These are phyloP conservation scores for Enteromius unitaeniatus DNA, from an alignment of 2,797 vertebrate species.

Conservation along the genomic window DNA sequence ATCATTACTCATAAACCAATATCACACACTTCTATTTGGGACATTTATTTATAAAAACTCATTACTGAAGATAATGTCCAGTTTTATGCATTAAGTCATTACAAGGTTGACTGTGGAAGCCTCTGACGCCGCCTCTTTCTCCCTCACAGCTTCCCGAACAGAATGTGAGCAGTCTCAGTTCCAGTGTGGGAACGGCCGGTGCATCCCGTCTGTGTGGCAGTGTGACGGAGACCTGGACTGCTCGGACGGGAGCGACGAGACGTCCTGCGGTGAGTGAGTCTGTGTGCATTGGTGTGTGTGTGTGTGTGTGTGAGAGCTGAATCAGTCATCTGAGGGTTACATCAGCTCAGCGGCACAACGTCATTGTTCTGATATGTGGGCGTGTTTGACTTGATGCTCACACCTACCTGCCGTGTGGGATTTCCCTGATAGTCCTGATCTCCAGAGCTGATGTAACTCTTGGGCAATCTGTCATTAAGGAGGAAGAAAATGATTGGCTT, in stretches of 20 bases:
- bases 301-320: background rate
- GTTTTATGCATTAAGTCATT: background rate
- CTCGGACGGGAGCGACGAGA: constrained; percentile 91
- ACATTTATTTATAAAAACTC: background rate
- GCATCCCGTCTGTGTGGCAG: constrained; percentile 92
- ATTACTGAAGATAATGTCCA: background rate
- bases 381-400: background rate
- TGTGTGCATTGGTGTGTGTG: constrained; percentile 13
- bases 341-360: background rate
- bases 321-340: background rate
- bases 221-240: constrained; percentile 97
- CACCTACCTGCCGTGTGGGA: constrained; percentile 5
- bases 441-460: constrained; percentile 28
- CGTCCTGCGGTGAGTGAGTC: constrained; percentile 92
- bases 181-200: constrained; percentile 93
- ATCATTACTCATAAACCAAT: background rate
- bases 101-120: background rate
- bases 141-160: constrained; percentile 77
- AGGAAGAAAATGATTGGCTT: constrained; percentile 21
- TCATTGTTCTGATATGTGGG: constrained; percentile 1
- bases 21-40: background rate
- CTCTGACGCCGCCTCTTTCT: background rate
- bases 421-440: background rate
- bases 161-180: constrained; percentile 92
- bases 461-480: constrained; percentile 4